phyloP scores from a whole-genome alignment of 2,888 invertebrate species.

The Nebria salina region DNA sequence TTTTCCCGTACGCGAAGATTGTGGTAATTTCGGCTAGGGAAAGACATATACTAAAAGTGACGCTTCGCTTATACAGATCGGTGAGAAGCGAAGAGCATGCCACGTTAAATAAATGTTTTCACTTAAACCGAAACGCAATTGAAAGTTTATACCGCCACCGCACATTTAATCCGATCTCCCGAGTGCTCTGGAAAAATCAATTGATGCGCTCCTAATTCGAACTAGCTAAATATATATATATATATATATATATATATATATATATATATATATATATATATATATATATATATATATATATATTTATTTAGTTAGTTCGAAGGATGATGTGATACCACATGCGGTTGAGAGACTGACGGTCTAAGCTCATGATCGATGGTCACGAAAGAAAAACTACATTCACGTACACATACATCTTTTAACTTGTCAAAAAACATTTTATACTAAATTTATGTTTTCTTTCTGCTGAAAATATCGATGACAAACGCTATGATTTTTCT shows the following conservation, averaged over 20 bases:
- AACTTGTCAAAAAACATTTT: not conserved
- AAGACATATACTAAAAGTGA: not conserved
- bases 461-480: not conserved
- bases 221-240: not conserved
- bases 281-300: not conserved
- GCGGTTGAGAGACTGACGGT: slow-evolving; percentile 10
- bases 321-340: not conserved
- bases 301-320: not conserved
- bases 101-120: slow-evolving; percentile 39
- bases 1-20: slow-evolving; percentile 11
- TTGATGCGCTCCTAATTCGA: slow-evolving; percentile 20
- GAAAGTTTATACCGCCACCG: slow-evolving; percentile 32
- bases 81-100: not conserved
- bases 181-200: slow-evolving; percentile 39
- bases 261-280: not conserved
- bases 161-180: slow-evolving; percentile 8
- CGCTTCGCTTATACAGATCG: not conserved
- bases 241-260: not conserved
- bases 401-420: slow-evolving; percentile 3
- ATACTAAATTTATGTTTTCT: not conserved
- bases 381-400: slow-evolving; percentile 2
- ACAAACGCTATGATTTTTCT: not conserved
- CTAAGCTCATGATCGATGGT: slow-evolving; percentile 12
- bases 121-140: slow-evolving; percentile 33
- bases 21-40: not conserved